Evolutionary conservation across 2,113 vertebrate genomes (phyloP).

Genomic region (Pica pica): DNA sequence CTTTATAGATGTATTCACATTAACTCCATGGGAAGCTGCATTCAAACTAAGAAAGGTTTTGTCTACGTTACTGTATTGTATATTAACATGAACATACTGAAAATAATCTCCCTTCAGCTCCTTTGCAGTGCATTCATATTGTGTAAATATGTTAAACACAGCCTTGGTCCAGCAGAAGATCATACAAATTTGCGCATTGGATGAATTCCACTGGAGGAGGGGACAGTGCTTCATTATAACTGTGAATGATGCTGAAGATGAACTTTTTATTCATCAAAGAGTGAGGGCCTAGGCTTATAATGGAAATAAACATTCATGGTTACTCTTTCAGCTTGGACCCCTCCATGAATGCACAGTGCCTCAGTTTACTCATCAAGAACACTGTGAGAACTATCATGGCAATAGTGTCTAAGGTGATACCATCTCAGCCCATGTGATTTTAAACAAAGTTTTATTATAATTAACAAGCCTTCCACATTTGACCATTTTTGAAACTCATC

Average conservation of each 20-base stretch:
- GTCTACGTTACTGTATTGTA: not conserved
- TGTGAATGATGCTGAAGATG: not conserved
- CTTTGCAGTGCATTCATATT: not conserved
- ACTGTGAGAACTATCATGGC: not conserved
- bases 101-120: not conserved
- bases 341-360: not conserved
- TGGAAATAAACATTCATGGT: not conserved
- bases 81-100: not conserved
- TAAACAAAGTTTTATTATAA: not conserved
- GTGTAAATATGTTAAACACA: not conserved
- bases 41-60: not conserved
- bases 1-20: not conserved
- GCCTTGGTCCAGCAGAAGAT: not conserved
- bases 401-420: not conserved
- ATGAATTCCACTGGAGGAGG: not conserved
- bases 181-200: not conserved
- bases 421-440: not conserved
- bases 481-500: not conserved
- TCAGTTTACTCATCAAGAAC: not conserved
- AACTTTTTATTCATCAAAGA: not conserved
- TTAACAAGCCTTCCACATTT: not conserved
- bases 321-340: not conserved
- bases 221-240: not conserved
- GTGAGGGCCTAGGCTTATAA: not conserved
- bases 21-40: not conserved